Base-by-base conservation (phyloP, 2,888 invertebrate genomes). In the Eucera pruinosa region DNA sequence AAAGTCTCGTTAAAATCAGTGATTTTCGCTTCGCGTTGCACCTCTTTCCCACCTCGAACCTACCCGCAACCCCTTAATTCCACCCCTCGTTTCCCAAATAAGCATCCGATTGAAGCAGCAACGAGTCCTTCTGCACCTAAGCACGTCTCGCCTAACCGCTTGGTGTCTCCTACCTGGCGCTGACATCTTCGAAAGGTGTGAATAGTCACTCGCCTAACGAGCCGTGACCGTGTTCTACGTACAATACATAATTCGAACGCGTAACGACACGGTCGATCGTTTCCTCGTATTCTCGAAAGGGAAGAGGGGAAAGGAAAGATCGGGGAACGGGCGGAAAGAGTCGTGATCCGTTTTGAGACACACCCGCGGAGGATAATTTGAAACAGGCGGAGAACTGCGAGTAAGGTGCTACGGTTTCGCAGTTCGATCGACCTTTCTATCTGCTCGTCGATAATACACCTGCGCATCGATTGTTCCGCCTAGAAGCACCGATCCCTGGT, bases 381-480 rank as follows among this genome's bases (percentile, higher is more conserved):
- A 57, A 70, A 67, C 69, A 61, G 69, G 57, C 64, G 61, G 58
- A 39, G 64, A 61, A 39, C 52, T 23, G 9, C 36, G 41, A 41
- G 33, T 61, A 57, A 66, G 69, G 83, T 72, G 81, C 27, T 23
- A 18, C 70, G 83, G 80, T 82, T 73, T 76, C 80, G 72, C 66
- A 72, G 69, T 52, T 61, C 50, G 61, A 81, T 80, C 77, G 43
- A 79, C 85, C 85, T 85, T 85, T 85, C 85, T 77, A 84, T 84
- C 85, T 82, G 55, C 41, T 60, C 57, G 25, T 50, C 55, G 62
- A 78, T 67, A 81, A 73, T 55, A 47, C 76, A 78, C 57, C 74
- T 62, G 66, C 66, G 50, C 52, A 60, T 57, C 74, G 78, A 84
- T 81, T 68, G 52, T 81, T 78, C 71, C 54, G 36, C 39, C 58